Evolutionary conservation across 2,797 vertebrate species (phyloP), one percentile per base, ranked within the genome.

Genomic region (Gobio occitaniae): DNA sequence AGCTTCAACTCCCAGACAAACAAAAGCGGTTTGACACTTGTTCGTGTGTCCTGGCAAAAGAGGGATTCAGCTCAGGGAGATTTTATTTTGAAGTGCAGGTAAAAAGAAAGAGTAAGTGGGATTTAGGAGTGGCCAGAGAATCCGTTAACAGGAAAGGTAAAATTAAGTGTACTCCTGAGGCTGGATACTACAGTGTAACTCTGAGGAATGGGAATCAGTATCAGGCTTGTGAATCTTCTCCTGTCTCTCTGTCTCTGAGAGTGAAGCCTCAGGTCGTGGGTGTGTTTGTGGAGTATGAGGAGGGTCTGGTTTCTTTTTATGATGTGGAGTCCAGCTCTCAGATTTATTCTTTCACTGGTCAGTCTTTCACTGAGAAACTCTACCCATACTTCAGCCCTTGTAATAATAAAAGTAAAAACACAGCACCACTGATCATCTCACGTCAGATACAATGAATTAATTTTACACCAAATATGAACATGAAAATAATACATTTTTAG

Each of bases 211-310:
- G 16, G n/a, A 29, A 50, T 15, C 50, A 90, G 6, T 90, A 86
- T 29, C 0, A 80, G 8, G 90, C 88, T 65, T n/a, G 32, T 21
- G 41, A 84, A 1, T 56, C 50, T 52, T 6, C 72, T 2, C 1
- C 59, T 15, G 29, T 82, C 19, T 25, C 0, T 4, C 81, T 91
- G 9, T 56, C 75, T 16, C 52, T 88, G 61, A 89, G 77, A 59
- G 54, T 80, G 0, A 36, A 79, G 66, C 89, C 84, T 0, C 47
- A 89, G 80, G 90, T 80, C 38, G 78, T 92, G 41, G 86, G 84
- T 25, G 82, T 87, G 75, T 89, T 86, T 86, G 88, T 89, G 50
- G 87, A 90, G 85, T 90, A 88, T 76, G 84, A 90, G 6, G 85
- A 69, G n/a, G 88, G 86, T 65, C 38, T 84, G 79, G 80, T 90